Percentiles rank a stretch among this genome's conserved stretches.
These are phyloP conservation scores for Strix uralensis DNA, from an alignment of 2,113 vertebrate species.

Conservation along the genomic window DNA sequence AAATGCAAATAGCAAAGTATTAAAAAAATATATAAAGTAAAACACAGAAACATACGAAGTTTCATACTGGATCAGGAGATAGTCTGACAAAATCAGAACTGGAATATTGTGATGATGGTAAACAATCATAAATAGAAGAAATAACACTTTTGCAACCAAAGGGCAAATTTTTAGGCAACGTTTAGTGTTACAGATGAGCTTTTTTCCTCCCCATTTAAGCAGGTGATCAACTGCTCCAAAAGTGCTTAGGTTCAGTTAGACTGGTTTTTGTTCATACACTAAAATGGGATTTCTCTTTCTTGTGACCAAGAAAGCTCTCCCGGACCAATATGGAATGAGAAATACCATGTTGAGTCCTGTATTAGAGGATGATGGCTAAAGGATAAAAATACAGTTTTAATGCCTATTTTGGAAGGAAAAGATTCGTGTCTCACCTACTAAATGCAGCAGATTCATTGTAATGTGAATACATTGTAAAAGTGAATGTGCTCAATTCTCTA, in stretches of 20 bases:
- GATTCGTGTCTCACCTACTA: not conserved
- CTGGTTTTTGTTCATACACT: not conserved
- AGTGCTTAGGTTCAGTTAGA: not conserved
- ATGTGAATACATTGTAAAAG: not conserved
- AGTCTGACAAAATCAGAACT: not conserved
- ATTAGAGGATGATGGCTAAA: not conserved
- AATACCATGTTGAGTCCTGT: not conserved
- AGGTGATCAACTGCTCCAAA: not conserved
- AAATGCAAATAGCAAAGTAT: not conserved
- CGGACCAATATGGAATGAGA: not conserved
- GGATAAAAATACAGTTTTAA: not conserved
- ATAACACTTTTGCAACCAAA: not conserved
- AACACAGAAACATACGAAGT: not conserved
- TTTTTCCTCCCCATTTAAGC: not conserved
- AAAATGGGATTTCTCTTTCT: not conserved
- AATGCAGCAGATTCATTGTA: not conserved
- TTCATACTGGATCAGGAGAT: not conserved
- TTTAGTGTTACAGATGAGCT: not conserved
- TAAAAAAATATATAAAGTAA: not conserved
- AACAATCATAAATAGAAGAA: not conserved
- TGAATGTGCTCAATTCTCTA: not conserved
- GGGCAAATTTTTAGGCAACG: not conserved
- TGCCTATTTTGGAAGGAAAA: not conserved
- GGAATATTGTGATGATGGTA: not conserved
- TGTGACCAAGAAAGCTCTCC: not conserved